Base-by-base conservation (phyloP, 2,797 vertebrate genomes). In the Parambassis ranga region DNA sequence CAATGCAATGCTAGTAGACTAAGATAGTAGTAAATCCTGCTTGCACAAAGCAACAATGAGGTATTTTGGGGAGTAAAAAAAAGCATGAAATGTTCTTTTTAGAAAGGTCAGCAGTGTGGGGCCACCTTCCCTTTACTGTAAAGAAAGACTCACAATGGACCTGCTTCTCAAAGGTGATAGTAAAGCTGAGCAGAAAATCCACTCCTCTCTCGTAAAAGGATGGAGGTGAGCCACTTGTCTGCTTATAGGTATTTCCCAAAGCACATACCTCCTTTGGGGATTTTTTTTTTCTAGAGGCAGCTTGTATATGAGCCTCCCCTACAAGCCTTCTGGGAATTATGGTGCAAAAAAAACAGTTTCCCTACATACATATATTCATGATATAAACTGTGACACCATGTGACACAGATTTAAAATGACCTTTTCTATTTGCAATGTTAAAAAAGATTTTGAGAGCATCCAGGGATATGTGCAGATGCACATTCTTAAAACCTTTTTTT, bases 401-500 rank as follows among this genome's bases (percentile, higher is more conserved):
- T 33, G 32, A 49, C 42, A 61, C 50, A 38, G 15, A 47, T 46
- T 46, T 35, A 52, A 43, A 71, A 57, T 36, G 16, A n/a, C 43
- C 16, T 60, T 67, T 52, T 61, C 26, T 56, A 39, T 64, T 60
- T 31, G 6, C 14, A 53, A 35, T 23, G 48, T 46, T 52, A 14
- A 8, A 36, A 24, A 39, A 42, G 50, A 44, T 47, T 14, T 33
- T 39, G 26, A 51, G 33, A 49, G 42, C n/a, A 28, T 64, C 14
- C 23, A 14, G 28, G 41, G 22, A 24, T 63, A 32, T 13, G 32
- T 32, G 13, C 13, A 13, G 13, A n/a, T 14, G 6, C 6, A 32
- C 18, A 27, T 41, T 31, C n/a, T n/a, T n/a, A n/a, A n/a, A n/a
- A n/a, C n/a, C n/a, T n/a, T n/a, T n/a, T n/a, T 42, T 48, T 42